phyloP scores from a whole-genome alignment of 1,140 invertebrate genomes.

The Coelopa frigida region DNA sequence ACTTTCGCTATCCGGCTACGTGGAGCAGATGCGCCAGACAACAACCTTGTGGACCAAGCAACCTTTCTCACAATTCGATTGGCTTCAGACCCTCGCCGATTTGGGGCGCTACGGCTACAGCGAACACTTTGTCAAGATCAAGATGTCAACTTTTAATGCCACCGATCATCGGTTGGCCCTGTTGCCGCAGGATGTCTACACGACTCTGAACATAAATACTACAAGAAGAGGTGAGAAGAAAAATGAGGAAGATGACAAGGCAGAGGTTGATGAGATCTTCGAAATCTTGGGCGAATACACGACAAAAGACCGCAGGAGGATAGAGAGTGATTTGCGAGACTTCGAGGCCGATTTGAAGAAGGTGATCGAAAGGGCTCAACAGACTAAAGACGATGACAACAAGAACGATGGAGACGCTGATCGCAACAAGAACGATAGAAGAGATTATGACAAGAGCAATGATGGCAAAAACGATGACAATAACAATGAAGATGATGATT shows the following conservation, averaged over 20 bases:
- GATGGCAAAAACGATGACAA: conserved; percentile 1
- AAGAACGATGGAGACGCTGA: background rate
- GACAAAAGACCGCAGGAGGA: background rate
- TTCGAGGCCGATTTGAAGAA: conserved; percentile 2
- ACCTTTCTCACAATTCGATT: too few relatives aligned
- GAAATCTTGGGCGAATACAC: background rate
- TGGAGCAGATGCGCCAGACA: too few relatives aligned
- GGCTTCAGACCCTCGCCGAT: background rate
- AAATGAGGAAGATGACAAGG: too few relatives aligned
- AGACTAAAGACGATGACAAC: too few relatives aligned
- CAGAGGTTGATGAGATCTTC: background rate
- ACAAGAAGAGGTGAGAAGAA: too few relatives aligned
- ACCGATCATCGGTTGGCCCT: background rate
- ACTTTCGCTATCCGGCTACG: too few relatives aligned
- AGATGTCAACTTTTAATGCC: background rate
- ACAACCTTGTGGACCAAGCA: too few relatives aligned
- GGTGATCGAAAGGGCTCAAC: too few relatives aligned
- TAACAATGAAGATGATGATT: background rate
- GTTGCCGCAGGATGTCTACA: too few relatives aligned
- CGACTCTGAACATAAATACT: too few relatives aligned
- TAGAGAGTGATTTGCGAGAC: background rate
- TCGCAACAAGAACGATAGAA: too few relatives aligned
- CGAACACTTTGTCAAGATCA: background rate
- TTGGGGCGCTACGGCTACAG: background rate
- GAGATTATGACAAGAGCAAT: too few relatives aligned